Percentiles rank a stretch among this genome's conserved stretches.
These are phyloP conservation scores for Sitta europaea DNA, from an alignment of 2,113 vertebrate genomes.

Conservation along the genomic window DNA sequence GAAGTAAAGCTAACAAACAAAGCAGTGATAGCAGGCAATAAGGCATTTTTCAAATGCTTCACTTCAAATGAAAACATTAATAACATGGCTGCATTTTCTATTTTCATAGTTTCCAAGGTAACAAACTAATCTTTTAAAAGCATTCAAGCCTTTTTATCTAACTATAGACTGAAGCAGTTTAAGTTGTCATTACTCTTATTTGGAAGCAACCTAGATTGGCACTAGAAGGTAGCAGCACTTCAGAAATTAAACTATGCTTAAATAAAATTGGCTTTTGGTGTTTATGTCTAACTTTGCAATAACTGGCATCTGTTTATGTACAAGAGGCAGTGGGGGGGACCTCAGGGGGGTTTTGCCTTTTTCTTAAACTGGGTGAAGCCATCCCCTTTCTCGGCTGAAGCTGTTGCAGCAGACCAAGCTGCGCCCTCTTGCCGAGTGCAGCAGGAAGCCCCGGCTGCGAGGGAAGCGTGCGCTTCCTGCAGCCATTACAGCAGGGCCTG, in stretches of 20 bases:
- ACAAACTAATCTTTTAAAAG: slow-evolving; percentile 40
- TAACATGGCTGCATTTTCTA: neutral
- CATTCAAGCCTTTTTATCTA: neutral
- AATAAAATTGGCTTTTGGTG: neutral
- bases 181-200: neutral
- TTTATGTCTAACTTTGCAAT: neutral
- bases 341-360: neutral
- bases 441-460: neutral
- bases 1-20: neutral
- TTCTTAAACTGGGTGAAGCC: neutral
- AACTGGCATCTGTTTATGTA: neutral
- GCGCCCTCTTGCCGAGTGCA: neutral
- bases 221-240: neutral
- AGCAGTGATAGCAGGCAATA: neutral
- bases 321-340: neutral
- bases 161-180: slow-evolving; percentile 4
- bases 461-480: neutral
- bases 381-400: neutral
- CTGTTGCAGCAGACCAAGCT: neutral
- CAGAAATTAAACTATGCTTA: neutral
- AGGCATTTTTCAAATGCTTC: neutral
- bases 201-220: neutral
- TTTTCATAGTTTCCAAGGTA: slow-evolving; percentile 46
- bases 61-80: neutral
- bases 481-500: neutral